Percentiles rank a stretch among this genome's conserved stretches.
These are phyloP conservation scores for Lacerta bilineata DNA, from an alignment of 2,797 vertebrate species.

Conservation along the genomic window DNA sequence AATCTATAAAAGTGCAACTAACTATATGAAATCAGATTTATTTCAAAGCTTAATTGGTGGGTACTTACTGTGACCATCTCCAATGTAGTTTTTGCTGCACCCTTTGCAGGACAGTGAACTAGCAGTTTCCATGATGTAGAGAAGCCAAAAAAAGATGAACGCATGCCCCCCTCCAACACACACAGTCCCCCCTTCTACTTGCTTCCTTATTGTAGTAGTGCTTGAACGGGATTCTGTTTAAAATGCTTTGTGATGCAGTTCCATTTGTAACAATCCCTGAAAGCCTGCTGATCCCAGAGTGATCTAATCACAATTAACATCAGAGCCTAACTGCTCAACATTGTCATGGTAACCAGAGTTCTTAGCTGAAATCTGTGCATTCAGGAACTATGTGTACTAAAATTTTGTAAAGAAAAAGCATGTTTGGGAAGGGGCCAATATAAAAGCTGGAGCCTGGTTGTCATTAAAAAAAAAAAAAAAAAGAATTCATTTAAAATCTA, in stretches of 20 bases:
- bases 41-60: not conserved
- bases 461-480: not conserved
- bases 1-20: not conserved
- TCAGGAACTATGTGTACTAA: not conserved
- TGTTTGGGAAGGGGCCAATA: not conserved
- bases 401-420: not conserved
- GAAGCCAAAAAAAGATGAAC: slow-evolving; percentile 1
- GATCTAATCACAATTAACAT: slow-evolving; percentile 28
- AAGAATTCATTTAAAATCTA: not conserved
- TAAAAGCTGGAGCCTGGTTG: slow-evolving; percentile 5
- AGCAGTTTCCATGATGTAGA: not conserved
- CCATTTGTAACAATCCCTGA: slow-evolving; percentile 22
- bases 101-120: not conserved
- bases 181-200: not conserved
- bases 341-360: slow-evolving; percentile 40
- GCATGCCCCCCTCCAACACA: not conserved
- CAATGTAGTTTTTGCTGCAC: not conserved
- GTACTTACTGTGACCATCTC: not conserved
- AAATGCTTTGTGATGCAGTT: not conserved
- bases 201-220: not conserved
- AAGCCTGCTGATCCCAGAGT: slow-evolving; percentile 5
- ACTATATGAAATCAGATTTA: not conserved
- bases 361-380: slow-evolving; percentile 29
- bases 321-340: slow-evolving; percentile 22
- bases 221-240: slow-evolving; percentile 33